A percentile compares a stretch with the other conserved stretches of the same genome.
Conservation (phyloP, 2,113 vertebrate species). For the Ptyas mucosa region DNA sequence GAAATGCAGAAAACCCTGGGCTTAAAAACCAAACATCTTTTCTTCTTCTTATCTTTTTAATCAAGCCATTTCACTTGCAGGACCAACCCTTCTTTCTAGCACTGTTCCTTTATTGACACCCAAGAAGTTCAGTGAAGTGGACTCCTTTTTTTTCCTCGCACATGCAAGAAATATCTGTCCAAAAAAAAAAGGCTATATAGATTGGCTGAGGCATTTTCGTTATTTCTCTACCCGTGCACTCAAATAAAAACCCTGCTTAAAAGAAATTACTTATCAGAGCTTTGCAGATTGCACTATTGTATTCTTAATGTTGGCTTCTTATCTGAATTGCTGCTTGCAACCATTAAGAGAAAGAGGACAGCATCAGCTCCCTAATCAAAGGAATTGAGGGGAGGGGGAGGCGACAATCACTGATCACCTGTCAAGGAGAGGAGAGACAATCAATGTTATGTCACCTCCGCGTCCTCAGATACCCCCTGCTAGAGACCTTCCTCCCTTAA, state of each 20-base stretch:
- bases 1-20: background rate
- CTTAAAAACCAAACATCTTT: background rate
- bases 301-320: background rate
- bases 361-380: background rate
- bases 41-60: background rate
- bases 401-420: background rate
- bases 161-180: background rate
- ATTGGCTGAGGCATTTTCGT: background rate
- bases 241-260: background rate
- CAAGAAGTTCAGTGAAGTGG: background rate
- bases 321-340: background rate
- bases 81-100: background rate
- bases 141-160: background rate
- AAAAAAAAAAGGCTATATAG: background rate
- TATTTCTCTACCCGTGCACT: background rate
- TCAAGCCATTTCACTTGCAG: background rate
- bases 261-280: background rate
- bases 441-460: background rate
- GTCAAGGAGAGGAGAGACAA: background rate
- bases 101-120: background rate
- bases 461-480: background rate
- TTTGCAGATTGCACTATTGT: background rate
- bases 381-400: background rate
- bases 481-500: background rate
- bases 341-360: background rate